Base-by-base conservation (phyloP, 2,113 vertebrate species). In the Plecturocebus donacophilus region DNA sequence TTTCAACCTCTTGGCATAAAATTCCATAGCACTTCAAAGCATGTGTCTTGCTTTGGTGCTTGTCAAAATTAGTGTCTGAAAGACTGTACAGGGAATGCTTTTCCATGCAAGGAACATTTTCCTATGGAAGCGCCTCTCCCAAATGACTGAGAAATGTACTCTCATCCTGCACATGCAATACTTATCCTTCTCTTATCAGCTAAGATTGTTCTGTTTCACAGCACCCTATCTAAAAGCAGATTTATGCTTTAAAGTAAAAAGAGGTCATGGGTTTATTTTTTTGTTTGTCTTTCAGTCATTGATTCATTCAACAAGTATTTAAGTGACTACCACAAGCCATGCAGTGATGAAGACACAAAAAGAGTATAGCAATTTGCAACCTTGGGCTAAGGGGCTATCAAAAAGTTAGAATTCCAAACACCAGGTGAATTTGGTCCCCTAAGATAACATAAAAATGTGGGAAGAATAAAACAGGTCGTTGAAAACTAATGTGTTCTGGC, bases 61-160 rank as follows among this genome's bases (percentile, higher is more conserved):
- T 95, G 76, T 97, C 40, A 95, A 96, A 96, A 90, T 91, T 79
- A 79, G 47, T 64, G 35, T 89, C 71, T 95, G 27, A 89, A 92
- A 94, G 58, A 47, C 23, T 10, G 52, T 45, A 45, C 21, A n/a
- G 42, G 70, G 87, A 91, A 91, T 79, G 7, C 6, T 76, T 81
- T 49, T 77, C 75, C 2, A 1, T 27, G 52, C 5, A 35, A 77
- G 40, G 54, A 38, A 42, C 23, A 23, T 25, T 73, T 82, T 88
- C 21, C 7, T 20, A 8, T 38, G 68, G 87, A 92, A 35, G 8
- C 5, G 25, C 58, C 42, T 66, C 35, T 81, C n/a, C 35, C 35
- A 54, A 35, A 52, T 21, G 21, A 27, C 17, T 79, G 54, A 83
- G 79, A 86, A 82, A 42, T 2, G 25, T 5, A 38, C 19, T 75